Evolutionary conservation across 2,113 vertebrate genomes (phyloP).

Genomic region (Pelecanoides urinatrix): DNA sequence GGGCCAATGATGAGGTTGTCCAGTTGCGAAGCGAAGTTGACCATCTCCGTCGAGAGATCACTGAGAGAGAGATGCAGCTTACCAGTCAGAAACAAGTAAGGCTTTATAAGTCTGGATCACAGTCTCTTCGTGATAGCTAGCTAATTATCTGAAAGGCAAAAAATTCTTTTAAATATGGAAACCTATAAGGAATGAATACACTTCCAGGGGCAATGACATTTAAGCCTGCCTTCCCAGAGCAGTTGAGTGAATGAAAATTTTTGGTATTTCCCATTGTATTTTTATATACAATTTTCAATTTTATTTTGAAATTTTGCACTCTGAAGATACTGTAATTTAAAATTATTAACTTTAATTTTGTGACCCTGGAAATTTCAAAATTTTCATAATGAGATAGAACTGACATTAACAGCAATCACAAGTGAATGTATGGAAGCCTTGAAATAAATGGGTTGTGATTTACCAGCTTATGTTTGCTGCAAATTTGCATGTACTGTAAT

Average conservation of each 20-base stretch:
- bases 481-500: conserved; percentile 26
- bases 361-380: not conserved
- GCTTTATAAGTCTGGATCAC: not conserved
- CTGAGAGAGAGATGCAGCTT: conserved; percentile 96
- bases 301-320: not conserved
- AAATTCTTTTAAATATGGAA: not conserved
- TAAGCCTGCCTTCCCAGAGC: not conserved
- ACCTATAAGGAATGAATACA: not conserved
- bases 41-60: conserved; percentile 93
- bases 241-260: not conserved
- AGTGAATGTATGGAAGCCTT: not conserved
- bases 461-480: not conserved
- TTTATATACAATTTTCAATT: not conserved
- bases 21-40: conserved; percentile 94
- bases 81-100: conserved; percentile 97
- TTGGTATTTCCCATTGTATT: not conserved
- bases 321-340: not conserved
- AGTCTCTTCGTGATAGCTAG: not conserved
- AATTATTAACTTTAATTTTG: not conserved
- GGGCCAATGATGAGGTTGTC: conserved; percentile 88
- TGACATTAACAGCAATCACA: conserved; percentile 14
- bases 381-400: not conserved
- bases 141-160: not conserved
- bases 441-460: conserved; percentile 56
- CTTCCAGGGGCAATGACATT: not conserved